Base-by-base conservation (phyloP, 2,888 invertebrate species). In the Tachina lurida region DNA sequence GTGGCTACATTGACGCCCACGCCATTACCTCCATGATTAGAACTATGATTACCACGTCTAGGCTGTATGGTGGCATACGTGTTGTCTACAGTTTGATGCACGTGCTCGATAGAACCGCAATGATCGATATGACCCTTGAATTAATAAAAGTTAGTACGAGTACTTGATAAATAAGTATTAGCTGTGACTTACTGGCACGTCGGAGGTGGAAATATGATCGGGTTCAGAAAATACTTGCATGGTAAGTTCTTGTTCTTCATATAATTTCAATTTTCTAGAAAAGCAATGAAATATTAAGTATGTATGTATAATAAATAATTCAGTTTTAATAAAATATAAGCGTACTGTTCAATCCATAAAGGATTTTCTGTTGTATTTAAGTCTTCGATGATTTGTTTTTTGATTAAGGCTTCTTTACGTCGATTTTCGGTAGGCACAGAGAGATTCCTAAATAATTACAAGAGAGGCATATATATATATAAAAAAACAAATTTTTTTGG, bases 281-380 rank as follows among this genome's bases (percentile, higher is more conserved):
- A 87, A 84, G 87, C 49, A 67, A 52, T 5, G 22, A 58, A 65
- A 31, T 45, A 52, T 45, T 58, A 65, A 41, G 2, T 60, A 41
- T 10, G 13, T 3, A 47, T 47, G 13, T 12, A 52, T 5, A 31
- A 31, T 31, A 31, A 31, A 7, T 5, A 31, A 31, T 31, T 31
- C 31, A 31, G 0, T 31, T 31, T 22, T 58, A 22, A 45, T 70
- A 10, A 43, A 12, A 12, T 39, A 8, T 45, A 1, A 54, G 93
- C 95, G 94, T 92, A 96, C 96, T 97, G 97, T 94, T 98, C 98
- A 89, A 97, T 95, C 98, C 97, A 98, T 15, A 98, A 93, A 0
- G 97, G 98, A 94, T 98, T 98, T 92, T 98, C 98, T 0, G 97
- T 98, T 0, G 97, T 97, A 89, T 97, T 97, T 67, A 97, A 93